Evolutionary conservation across 2,888 invertebrate genomes (phyloP), one percentile per base, ranked within the genome.

Genomic region (Pseudolycoriella hygida): DNA sequence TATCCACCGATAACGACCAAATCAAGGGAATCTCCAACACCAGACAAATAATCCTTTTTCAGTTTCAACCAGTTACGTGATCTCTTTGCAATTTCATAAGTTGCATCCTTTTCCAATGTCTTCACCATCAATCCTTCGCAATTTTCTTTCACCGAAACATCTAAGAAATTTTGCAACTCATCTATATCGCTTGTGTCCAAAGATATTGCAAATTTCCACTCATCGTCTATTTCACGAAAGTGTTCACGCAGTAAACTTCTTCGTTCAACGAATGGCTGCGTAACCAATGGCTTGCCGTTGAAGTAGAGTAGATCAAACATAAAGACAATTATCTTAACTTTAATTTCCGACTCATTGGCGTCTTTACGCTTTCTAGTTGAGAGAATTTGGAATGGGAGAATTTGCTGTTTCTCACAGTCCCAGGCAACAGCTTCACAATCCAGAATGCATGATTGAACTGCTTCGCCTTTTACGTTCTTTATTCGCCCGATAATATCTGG

Each of bases 111-210:
- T 53, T 80, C 75, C 43, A 98, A 67, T 0, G 94, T 89, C 70
- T 98, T 98, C 6, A 98, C 89, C 97, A 98, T 98, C 46, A 98
- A 71, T 1, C 98, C 98, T 70, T 98, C 98, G 67, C 98, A 98
- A 59, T 93, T 92, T 45, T 86, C 92, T 72, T 87, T 88, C 45
- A 98, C 79, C 3, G 96, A 84, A 58, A 90, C 90, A 46, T 97
- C 94, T 45, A 98, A 69, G 66, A 96, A 94, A 54, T 80, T 81
- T 63, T 89, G 85, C 46, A 98, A 89, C 60, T 92, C 88, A 57
- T 98, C 97, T 60, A 85, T 80, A 46, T 77, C 79, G 43, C 68
- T 72, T 5, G 92, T 88, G 62, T 94, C 92, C 48, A 80, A 66
- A 38, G 74, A 73, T 5, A 76, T 82, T 1, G 96, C 97, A 64